Base-by-base conservation (phyloP, 2,797 vertebrate species). In the Sebastes umbrosus region DNA sequence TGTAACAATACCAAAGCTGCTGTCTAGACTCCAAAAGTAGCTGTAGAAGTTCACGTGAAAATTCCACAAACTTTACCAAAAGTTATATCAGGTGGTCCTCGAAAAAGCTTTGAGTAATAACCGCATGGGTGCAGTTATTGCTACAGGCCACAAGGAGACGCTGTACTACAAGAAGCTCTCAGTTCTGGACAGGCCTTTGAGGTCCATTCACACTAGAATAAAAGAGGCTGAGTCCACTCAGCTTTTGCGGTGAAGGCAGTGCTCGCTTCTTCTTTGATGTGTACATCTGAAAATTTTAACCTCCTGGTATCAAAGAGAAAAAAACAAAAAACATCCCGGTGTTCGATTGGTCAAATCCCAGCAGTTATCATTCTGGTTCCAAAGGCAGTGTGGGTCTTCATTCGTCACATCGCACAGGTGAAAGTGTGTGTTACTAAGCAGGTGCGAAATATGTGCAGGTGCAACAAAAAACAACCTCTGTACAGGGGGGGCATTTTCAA, bases 1-100 rank as follows among this genome's bases (percentile, higher is more conserved):
- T 73, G 43, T 86, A 85, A 77, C 73, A 57, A 88, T 88, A 85
- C 36, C 73, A 92, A 89, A 85, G 69, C 68, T 65, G 74, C 59
- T n/a, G 70, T 87, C 72, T 32, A 31, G 68, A 78, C 69, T 73
- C 24, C 58, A 82, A 84, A 84, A 82, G 54, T 36, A 27, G 69
- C 34, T n/a, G 62, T 6, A 27, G 25, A 75, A 31, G 54, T 78
- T 77, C 52, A 54, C 12, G 62, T 59, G 16, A 76, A 84, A 84
- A 73, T 58, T 57, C 71, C 79, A 76, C 82, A 69, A 68, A 84
- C n/a, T 3, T 72, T 13, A 76, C 50, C 54, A 79, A 74, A 86
- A 46, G 59, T 71, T 54, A 55, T 16, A 22, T 58, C 70, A 25
- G 36, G 11, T 11, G 6, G 31, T 50, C 58, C 43, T 76, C 25